Evolutionary conservation across 2,888 invertebrate species (phyloP), one percentile per base, ranked within the genome.

Genomic region (Philopedon plagiatum): DNA sequence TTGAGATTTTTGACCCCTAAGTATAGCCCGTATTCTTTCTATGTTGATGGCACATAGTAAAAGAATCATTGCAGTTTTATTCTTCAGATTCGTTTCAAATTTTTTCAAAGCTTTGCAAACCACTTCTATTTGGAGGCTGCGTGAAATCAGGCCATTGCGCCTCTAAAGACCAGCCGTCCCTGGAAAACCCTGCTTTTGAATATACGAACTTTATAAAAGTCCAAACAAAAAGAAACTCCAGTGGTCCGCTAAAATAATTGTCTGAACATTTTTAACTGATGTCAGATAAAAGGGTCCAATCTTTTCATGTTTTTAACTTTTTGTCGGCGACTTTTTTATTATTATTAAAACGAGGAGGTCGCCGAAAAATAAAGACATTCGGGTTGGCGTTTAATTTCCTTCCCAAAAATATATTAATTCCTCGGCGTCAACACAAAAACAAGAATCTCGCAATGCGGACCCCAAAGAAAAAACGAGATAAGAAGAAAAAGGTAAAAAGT

Each of bases 301-400:
- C 29, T 29, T 51, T 29, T 51, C 51, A 29, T 29, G 51, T 51
- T 51, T 51, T 51, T 51, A 29, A 51, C 51, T 51, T 51, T 29
- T 13, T n/a, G 51, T 29, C 51, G 15, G 11, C 26, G 21, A 26
- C 8, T 51, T 51, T 51, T 51, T n/a, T n/a, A n/a, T n/a, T n/a
- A n/a, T n/a, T 51, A 51, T 51, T 51, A 51, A 51, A 51, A 51
- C 29, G 51, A 29, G 51, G 15, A 51, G 51, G 51, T 51, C 51
- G 51, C 15, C 26, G 51, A 51, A 51, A 51, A 51, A 51, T 51
- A 29, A 29, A 51, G 51, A 51, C 51, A 29, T 26, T 51, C n/a
- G 26, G 51, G 51, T 51, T 51, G 51, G 29, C 51, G 29, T 51
- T 51, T 51, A 51, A 51, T 51, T 51, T 51, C 51, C 51, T 51